Percentiles rank a stretch among this genome's conserved stretches.
phyloP scores from a whole-genome alignment of 2,113 vertebrate species.

The Ptilonorhynchus violaceus region DNA sequence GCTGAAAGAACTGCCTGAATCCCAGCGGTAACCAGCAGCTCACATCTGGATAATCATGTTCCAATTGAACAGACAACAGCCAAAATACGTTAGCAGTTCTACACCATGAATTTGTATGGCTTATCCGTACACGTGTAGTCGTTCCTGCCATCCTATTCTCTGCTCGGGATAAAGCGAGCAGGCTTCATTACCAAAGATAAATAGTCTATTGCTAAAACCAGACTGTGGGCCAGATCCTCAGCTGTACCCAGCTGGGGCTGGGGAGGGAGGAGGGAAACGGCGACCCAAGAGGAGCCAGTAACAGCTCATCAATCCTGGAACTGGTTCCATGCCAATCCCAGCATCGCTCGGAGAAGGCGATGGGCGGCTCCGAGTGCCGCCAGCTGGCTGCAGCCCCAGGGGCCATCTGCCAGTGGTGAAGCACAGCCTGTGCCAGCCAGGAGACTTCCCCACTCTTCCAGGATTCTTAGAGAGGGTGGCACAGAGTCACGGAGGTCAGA shows the following conservation, averaged over 20 bases:
- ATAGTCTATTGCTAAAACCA: background rate
- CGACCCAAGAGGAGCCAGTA: slow-evolving; percentile 3
- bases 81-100: background rate
- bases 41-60: slow-evolving; percentile 58
- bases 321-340: slow-evolving; percentile 16
- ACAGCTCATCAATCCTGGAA: slow-evolving; percentile 46
- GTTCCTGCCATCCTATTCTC: background rate
- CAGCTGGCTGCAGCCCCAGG: slow-evolving; percentile 28
- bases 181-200: background rate
- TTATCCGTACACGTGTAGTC: background rate
- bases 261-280: slow-evolving; percentile 8
- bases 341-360: background rate
- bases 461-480: slow-evolving; percentile 1
- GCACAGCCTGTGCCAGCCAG: background rate
- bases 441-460: background rate
- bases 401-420: background rate
- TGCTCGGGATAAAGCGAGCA: background rate
- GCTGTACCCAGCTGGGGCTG: slow-evolving; percentile 30
- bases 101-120: slow-evolving; percentile 6
- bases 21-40: slow-evolving; percentile 37
- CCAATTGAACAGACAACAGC: background rate
- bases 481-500: background rate
- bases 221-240: slow-evolving; percentile 26
- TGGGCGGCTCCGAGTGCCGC: background rate
- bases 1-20: background rate